Evolutionary conservation across 2,797 vertebrate genomes (phyloP).

Genomic region (Darevskia mixta): DNA sequence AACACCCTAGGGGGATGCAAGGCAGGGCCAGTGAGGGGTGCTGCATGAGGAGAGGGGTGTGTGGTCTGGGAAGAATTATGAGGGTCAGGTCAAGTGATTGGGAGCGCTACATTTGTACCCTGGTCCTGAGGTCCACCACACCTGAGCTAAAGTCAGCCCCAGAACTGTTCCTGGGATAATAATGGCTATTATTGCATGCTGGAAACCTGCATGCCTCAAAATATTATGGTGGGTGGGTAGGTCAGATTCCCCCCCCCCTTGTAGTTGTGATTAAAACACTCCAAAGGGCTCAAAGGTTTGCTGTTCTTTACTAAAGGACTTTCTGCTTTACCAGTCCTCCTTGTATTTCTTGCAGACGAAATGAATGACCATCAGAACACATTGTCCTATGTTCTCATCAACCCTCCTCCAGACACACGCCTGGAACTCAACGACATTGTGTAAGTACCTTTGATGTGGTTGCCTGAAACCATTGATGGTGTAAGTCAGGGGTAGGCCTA

Average conservation of each 20-base stretch:
- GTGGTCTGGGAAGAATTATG: no score
- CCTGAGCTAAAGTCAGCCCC: neutral
- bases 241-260: no score
- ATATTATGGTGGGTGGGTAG: neutral
- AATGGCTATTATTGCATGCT: neutral
- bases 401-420: constrained; percentile 94
- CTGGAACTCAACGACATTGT: constrained; percentile 96
- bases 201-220: neutral
- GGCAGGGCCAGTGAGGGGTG: no score
- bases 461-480: no score
- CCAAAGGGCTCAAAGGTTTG: neutral
- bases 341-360: constrained; percentile 85
- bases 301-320: neutral
- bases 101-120: no score
- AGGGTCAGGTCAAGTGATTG: no score
- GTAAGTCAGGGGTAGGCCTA: no score
- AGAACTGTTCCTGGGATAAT: neutral
- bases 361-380: constrained; percentile 99
- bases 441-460: constrained; percentile 77
- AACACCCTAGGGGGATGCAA: no score
- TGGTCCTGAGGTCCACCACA: no score
- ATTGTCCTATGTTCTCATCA: constrained; percentile 96
- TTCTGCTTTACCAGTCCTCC: accelerated
- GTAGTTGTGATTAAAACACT: no score
- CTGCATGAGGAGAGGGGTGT: no score